phyloP scores from a whole-genome alignment of 2,888 invertebrate species.

The Pammene fasciana region DNA sequence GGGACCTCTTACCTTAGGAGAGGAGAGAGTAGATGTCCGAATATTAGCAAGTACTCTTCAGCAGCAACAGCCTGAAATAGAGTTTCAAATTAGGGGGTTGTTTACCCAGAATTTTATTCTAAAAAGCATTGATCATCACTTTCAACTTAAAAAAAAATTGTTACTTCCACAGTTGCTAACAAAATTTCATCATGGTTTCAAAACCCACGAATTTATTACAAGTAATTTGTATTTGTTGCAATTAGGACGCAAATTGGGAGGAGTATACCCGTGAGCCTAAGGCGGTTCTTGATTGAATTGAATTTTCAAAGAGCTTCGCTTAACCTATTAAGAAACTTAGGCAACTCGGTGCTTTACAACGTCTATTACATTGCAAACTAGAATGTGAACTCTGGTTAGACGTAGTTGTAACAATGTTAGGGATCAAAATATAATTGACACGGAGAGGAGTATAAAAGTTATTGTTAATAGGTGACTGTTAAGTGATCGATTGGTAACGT shows the following conservation, averaged over 20 bases:
- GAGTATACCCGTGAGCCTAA: slow-evolving; percentile 31
- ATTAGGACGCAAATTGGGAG: slow-evolving; percentile 31
- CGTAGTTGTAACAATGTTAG: background rate
- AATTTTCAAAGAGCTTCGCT: slow-evolving; percentile 39
- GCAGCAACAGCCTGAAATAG: no score
- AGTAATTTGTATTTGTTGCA: slow-evolving; percentile 34
- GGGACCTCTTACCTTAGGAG: no score
- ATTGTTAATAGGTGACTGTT: background rate
- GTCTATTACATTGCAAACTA: background rate
- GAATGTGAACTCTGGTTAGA: background rate
- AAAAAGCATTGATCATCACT: no score
- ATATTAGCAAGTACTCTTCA: no score
- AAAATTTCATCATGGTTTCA: background rate
- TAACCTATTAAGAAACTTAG: slow-evolving; percentile 38
- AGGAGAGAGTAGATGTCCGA: no score
- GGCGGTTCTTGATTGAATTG: slow-evolving; percentile 33
- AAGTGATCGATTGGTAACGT: slow-evolving; percentile 13
- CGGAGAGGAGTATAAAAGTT: background rate
- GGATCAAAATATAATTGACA: background rate
- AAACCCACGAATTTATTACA: slow-evolving; percentile 27
- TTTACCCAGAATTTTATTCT: no score
- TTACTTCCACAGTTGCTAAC: no score
- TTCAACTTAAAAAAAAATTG: no score
- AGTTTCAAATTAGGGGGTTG: no score
- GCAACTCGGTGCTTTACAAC: background rate